These are phyloP conservation scores for Atrichornis clamosus DNA, from an alignment of 2,113 vertebrate genomes.

Conservation along the genomic window DNA sequence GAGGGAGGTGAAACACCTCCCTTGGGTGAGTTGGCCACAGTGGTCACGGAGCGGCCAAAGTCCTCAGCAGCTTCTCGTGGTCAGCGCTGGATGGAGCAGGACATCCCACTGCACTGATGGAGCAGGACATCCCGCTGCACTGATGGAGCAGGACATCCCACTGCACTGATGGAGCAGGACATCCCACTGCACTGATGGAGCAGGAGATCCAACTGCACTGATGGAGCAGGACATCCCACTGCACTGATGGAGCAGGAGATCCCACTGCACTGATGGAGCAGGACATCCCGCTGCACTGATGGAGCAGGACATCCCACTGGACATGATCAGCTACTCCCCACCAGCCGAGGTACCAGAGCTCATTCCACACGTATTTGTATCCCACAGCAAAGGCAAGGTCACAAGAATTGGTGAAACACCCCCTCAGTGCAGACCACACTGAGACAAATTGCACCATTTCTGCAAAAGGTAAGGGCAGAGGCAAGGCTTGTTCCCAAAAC, in stretches of 20 bases:
- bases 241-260: background rate
- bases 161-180: background rate
- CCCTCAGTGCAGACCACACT: rapidly evolving
- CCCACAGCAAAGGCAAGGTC: background rate
- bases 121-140: rapidly evolving
- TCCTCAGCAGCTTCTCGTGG: rapidly evolving
- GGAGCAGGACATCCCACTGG: background rate
- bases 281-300: background rate
- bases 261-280: background rate
- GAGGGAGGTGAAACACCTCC: background rate
- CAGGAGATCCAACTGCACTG: no score
- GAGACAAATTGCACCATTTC: background rate
- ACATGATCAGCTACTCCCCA: background rate
- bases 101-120: rapidly evolving
- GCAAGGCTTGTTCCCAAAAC: background rate
- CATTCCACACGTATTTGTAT: background rate
- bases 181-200: background rate
- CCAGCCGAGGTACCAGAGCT: background rate
- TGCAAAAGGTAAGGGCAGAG: background rate
- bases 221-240: background rate
- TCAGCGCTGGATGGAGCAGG: rapidly evolving
- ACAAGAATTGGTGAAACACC: background rate
- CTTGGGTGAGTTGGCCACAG: rapidly evolving
- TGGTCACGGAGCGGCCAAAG: rapidly evolving
- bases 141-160: background rate